A percentile compares a stretch with the other conserved stretches of the same genome.
phyloP scores from a whole-genome alignment of 2,888 invertebrate species.

The Drosophila neonasuta region DNA sequence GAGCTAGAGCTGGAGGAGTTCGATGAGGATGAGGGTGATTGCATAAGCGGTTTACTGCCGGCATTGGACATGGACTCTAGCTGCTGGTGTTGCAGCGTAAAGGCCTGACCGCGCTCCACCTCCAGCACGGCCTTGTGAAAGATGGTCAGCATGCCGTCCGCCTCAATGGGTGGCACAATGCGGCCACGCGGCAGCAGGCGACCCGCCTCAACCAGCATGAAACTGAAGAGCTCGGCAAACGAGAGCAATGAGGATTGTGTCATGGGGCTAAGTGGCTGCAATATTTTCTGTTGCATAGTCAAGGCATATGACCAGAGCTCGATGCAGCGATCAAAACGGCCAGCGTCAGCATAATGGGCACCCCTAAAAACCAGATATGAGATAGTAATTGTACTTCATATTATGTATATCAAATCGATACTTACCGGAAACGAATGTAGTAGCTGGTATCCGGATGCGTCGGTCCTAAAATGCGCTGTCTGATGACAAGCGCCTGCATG shows the following conservation, averaged over 20 bases:
- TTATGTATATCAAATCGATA: too few species aligned
- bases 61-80: slow-evolving; percentile 44
- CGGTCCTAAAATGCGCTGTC: slow-evolving; percentile 94
- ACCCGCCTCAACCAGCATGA: slow-evolving; percentile 95
- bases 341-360: slow-evolving; percentile 96
- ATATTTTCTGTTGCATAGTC: slow-evolving; percentile 96
- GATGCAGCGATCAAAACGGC: slow-evolving; percentile 95
- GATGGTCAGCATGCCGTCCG: slow-evolving; percentile 91
- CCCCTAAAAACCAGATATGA: slow-evolving; percentile 84
- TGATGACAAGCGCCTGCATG: slow-evolving; percentile 95
- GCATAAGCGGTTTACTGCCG: slow-evolving; percentile 41
- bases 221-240: slow-evolving; percentile 96
- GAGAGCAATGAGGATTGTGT: slow-evolving; percentile 96
- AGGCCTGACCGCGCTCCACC: slow-evolving; percentile 84
- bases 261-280: slow-evolving; percentile 96
- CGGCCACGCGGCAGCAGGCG: slow-evolving; percentile 87
- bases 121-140: slow-evolving; percentile 91
- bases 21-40: slow-evolving; percentile 58
- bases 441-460: slow-evolving; percentile 98
- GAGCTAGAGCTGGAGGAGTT: slow-evolving; percentile 11
- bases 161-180: slow-evolving; percentile 90
- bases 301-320: slow-evolving; percentile 98
- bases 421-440: slow-evolving; percentile 91
- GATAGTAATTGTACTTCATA: background rate
- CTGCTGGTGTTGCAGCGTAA: slow-evolving; percentile 67